Percentiles rank a stretch among this genome's conserved stretches.
Conservation (phyloP, 2,888 invertebrate genomes). For the Polyommatus icarus region DNA sequence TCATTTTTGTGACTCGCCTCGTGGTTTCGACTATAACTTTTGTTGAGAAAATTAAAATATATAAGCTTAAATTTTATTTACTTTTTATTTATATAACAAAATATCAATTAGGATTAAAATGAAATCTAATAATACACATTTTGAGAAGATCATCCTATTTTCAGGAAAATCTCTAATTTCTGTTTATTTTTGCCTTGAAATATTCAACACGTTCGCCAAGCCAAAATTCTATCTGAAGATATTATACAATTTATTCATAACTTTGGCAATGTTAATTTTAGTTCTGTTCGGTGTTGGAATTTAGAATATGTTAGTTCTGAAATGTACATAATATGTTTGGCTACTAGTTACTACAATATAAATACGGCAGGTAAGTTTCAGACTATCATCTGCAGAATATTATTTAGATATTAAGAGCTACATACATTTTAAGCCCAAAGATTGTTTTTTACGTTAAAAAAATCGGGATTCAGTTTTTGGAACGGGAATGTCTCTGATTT, state of each 20-base stretch:
- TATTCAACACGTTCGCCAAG: neutral
- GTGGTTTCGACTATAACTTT: neutral
- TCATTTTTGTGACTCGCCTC: neutral
- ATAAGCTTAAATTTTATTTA: neutral
- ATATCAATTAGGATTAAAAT: neutral
- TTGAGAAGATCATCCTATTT: neutral
- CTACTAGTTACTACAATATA: neutral
- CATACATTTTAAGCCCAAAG: too few species aligned
- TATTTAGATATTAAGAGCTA: too few species aligned
- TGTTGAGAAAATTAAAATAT: neutral
- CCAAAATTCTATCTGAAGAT: neutral
- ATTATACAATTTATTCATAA: neutral
- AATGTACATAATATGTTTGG: neutral
- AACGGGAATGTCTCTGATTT: too few species aligned
- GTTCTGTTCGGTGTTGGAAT: neutral
- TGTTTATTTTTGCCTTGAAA: neutral
- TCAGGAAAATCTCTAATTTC: neutral
- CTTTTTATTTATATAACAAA: too few species aligned
- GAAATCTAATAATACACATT: neutral
- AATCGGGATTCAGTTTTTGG: too few species aligned
- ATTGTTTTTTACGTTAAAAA: too few species aligned
- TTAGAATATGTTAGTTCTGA: neutral
- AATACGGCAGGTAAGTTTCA: neutral
- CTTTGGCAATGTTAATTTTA: neutral
- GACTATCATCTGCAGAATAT: neutral